Evolutionary conservation across 2,113 vertebrate species (phyloP).

Genomic region (Mormyrus iriodes): DNA sequence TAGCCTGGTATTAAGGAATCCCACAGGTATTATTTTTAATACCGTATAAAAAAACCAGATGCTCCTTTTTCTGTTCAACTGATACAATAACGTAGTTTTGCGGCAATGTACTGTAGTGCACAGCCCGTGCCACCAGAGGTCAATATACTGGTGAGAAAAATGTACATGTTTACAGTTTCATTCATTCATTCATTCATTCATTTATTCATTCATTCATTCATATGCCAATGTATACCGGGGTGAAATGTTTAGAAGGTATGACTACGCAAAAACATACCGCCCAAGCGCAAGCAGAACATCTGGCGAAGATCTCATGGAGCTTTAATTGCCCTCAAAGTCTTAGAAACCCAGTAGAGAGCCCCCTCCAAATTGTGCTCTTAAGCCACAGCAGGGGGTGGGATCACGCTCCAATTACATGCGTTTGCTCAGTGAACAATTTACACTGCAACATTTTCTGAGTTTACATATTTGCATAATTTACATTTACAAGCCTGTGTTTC

Average conservation of each 20-base stretch:
- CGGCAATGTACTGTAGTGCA: not conserved
- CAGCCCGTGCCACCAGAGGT: not conserved
- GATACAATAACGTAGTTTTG: not conserved
- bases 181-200: too few relatives aligned
- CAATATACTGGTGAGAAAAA: not conserved
- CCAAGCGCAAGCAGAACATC: not conserved
- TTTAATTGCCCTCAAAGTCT: not conserved
- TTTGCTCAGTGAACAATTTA: not conserved
- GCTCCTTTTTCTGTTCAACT: not conserved
- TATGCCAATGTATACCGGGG: not conserved
- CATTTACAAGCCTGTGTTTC: not conserved
- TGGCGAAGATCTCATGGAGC: not conserved
- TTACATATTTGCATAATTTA: slow-evolving; percentile 2
- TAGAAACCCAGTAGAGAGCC: not conserved
- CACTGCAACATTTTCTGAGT: not conserved
- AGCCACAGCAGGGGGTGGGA: not conserved
- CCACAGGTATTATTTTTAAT: not conserved
- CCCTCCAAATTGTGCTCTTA: not conserved
- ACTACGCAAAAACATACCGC: not conserved
- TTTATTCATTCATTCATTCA: too few relatives aligned
- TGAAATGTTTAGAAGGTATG: not conserved
- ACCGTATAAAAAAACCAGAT: not conserved
- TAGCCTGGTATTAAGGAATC: not conserved
- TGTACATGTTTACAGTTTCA: too few relatives aligned
- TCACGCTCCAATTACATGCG: not conserved